A percentile compares a stretch with the other conserved stretches of the same genome.
Conservation (phyloP, 1,140 invertebrate species). For the Leguminivora glycinivorella region DNA sequence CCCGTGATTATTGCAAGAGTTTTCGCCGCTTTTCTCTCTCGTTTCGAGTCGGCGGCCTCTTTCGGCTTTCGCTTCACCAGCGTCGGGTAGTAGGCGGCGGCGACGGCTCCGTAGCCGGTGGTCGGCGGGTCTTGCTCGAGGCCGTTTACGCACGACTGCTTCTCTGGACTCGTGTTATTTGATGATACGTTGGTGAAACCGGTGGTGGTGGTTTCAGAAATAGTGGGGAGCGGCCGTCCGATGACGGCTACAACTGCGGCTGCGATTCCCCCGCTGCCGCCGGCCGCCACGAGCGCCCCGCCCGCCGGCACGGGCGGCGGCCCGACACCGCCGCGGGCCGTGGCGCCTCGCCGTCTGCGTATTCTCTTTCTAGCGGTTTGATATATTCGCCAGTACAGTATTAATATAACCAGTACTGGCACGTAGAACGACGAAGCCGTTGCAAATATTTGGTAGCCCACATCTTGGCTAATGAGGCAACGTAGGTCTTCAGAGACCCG, state of each 20-base stretch:
- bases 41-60: constrained; percentile 86
- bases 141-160: constrained; percentile 84
- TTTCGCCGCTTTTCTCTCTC: constrained; percentile 95
- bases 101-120: constrained; percentile 79
- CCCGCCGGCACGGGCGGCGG: constrained; percentile 69
- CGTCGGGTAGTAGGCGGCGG: constrained; percentile 73
- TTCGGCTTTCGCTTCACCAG: constrained; percentile 80
- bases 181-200: constrained; percentile 85
- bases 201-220: constrained; percentile 81
- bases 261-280: constrained; percentile 84
- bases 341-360: constrained; percentile 81
- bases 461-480: constrained; percentile 92
- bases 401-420: constrained; percentile 91
- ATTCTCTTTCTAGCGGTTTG: constrained; percentile 91
- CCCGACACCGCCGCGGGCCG: constrained; percentile 79
- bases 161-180: constrained; percentile 85
- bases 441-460: constrained; percentile 90
- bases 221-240: constrained; percentile 84
- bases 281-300: constrained; percentile 79
- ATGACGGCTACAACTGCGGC: constrained; percentile 87
- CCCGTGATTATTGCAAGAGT: constrained; percentile 95
- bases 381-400: constrained; percentile 95
- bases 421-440: constrained; percentile 95
- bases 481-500: constrained; percentile 81
- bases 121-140: constrained; percentile 83